These are phyloP conservation scores for Procambarus virginalis DNA, from an alignment of 1,140 invertebrate genomes.

Conservation along the genomic window DNA sequence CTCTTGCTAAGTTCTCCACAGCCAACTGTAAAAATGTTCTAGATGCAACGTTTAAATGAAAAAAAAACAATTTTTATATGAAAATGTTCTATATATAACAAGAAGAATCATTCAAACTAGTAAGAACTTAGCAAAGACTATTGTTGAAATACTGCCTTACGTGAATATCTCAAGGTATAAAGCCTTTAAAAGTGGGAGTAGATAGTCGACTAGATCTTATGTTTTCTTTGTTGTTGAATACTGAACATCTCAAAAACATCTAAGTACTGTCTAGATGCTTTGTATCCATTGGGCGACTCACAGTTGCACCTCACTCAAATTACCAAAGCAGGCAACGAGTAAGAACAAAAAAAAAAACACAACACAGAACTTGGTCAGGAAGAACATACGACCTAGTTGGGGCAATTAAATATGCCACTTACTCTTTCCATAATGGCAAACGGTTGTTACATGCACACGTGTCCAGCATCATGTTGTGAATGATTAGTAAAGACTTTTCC, in stretches of 20 bases:
- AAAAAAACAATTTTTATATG: neutral
- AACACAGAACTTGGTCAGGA: neutral
- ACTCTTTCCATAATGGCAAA: neutral
- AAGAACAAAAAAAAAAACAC: neutral
- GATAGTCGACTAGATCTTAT: slow-evolving; percentile 8
- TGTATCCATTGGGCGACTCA: neutral
- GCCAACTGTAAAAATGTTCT: neutral
- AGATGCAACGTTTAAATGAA: neutral
- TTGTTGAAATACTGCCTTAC: slow-evolving; percentile 16
- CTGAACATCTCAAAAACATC: neutral
- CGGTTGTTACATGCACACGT: neutral
- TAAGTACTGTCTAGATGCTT: neutral
- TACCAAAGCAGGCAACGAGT: neutral
- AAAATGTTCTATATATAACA: neutral
- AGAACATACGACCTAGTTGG: neutral
- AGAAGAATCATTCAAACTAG: neutral
- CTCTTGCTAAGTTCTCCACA: slow-evolving; percentile 17
- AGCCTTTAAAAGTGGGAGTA: slow-evolving; percentile 7
- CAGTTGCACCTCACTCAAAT: neutral
- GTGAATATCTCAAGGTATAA: slow-evolving; percentile 14
- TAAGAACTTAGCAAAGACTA: slow-evolving; percentile 20
- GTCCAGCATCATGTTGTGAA: neutral
- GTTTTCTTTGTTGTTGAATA: neutral
- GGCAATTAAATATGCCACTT: neutral
- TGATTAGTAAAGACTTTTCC: neutral